A percentile compares a stretch with the other conserved stretches of the same genome.
Evolutionary conservation across 2,797 vertebrate genomes (phyloP).

Genomic region (Saxicola maurus): DNA sequence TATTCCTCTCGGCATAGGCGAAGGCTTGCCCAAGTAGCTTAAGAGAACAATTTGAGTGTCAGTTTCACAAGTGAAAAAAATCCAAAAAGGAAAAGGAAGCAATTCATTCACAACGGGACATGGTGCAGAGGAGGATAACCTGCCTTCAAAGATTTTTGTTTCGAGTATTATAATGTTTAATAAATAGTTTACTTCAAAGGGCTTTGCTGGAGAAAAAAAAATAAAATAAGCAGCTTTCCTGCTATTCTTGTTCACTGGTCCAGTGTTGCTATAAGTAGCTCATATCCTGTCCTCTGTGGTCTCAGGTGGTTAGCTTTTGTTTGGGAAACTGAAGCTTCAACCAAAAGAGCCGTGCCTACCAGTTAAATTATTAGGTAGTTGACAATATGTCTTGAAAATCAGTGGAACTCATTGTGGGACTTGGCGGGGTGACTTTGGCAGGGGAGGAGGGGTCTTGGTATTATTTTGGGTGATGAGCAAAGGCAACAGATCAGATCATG

Average conservation of each 20-base stretch:
- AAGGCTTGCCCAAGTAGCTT: conserved; percentile 14
- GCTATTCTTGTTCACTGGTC: conserved; percentile 93
- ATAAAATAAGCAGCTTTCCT: conserved; percentile 88
- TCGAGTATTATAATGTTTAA: conserved; percentile 86
- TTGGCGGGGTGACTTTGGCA: conserved; percentile 37
- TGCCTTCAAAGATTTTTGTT: conserved; percentile 94
- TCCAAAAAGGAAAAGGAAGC: conserved; percentile 89
- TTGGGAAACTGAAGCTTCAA: conserved; percentile 81
- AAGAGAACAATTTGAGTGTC: conserved; percentile 76
- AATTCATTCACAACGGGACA: conserved; percentile 93
- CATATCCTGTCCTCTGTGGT: conserved; percentile 94
- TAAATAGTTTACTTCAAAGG: conserved; percentile 96
- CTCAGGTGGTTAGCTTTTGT: conserved; percentile 96
- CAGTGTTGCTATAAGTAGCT: conserved; percentile 94
- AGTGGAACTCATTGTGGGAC: conserved; percentile 58
- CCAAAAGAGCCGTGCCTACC: conserved; percentile 78
- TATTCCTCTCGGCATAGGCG: neutral
- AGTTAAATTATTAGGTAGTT: conserved; percentile 79
- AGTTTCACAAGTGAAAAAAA: conserved; percentile 83
- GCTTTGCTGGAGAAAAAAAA: conserved; percentile 74
- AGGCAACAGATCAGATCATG: conserved; percentile 15
- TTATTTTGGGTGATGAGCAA: conserved; percentile 50
- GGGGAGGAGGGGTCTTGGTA: conserved; percentile 16
- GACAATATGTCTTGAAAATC: conserved; percentile 63
- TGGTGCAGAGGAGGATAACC: conserved; percentile 87